Percentiles rank a stretch among this genome's conserved stretches.
phyloP scores from a whole-genome alignment of 2,113 vertebrate genomes.

The Pelecanoides urinatrix region DNA sequence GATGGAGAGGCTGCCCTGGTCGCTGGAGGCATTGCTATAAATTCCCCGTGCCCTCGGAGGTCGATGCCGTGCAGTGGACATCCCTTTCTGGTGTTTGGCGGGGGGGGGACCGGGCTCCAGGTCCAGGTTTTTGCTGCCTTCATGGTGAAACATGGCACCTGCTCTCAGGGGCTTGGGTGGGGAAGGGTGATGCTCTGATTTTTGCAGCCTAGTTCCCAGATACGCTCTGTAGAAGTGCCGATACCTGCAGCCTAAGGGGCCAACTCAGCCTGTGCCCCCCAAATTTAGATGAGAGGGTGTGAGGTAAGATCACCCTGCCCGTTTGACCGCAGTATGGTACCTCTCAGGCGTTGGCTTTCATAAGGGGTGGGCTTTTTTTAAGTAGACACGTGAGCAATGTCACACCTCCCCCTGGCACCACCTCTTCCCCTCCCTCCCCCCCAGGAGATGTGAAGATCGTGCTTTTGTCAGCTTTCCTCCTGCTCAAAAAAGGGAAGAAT shows the following conservation, averaged over 20 bases:
- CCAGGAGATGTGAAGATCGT: not conserved
- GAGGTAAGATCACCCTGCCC: not conserved
- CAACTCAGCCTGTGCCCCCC: not conserved
- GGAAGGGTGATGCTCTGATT: not conserved
- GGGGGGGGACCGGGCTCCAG: rapidly evolving
- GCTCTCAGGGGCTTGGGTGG: not conserved
- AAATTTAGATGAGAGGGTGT: rapidly evolving
- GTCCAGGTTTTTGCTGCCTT: not conserved
- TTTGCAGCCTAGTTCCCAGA: not conserved
- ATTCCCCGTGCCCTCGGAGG: not conserved
- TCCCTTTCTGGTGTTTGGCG: not conserved
- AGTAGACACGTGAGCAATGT: not conserved
- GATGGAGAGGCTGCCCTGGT: not conserved
- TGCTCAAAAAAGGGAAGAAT: not conserved
- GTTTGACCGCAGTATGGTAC: rapidly evolving
- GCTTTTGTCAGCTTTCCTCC: conserved; percentile 62
- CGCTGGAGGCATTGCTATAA: not conserved
- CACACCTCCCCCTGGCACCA: not conserved
- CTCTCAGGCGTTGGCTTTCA: rapidly evolving
- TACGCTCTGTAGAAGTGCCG: not conserved
- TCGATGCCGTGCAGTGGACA: rapidly evolving
- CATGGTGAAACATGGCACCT: rapidly evolving
- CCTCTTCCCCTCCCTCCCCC: not conserved
- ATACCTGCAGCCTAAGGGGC: not conserved
- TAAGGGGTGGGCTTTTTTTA: not conserved